phyloP scores from a whole-genome alignment of 2,888 invertebrate species.

The Ctena decussata region DNA sequence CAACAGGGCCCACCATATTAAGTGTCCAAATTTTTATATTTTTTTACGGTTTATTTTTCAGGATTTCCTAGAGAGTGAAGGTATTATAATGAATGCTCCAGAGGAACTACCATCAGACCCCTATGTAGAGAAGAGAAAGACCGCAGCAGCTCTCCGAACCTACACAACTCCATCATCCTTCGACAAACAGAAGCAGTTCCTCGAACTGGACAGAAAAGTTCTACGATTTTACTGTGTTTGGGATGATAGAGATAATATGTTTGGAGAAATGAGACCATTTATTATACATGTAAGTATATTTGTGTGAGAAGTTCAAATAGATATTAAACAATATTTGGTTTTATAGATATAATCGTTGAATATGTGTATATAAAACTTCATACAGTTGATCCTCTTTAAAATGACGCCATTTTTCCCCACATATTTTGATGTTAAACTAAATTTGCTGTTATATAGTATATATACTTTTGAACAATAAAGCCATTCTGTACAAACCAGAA shows the following conservation, averaged over 20 bases:
- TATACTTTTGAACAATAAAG: no score
- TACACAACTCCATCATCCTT: conserved; percentile 85
- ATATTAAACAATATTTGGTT: no score
- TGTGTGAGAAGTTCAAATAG: no score
- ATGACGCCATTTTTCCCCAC: no score
- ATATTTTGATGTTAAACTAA: no score
- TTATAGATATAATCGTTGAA: no score
- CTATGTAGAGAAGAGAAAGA: conserved; percentile 87
- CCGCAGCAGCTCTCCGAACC: conserved; percentile 81
- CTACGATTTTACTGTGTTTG: conserved; percentile 89
- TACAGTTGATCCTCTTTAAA: no score
- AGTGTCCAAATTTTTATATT: no score
- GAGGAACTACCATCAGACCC: conserved; percentile 92
- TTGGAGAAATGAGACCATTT: conserved; percentile 88
- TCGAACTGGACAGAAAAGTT: conserved; percentile 93
- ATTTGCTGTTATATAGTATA: no score
- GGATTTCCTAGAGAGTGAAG: conserved; percentile 95
- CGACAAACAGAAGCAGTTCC: conserved; percentile 91
- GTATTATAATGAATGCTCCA: conserved; percentile 91
- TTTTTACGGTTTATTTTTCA: conserved; percentile 84
- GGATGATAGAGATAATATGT: conserved; percentile 88
- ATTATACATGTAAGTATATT: conserved; percentile 89
- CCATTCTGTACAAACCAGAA: no score
- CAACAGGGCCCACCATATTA: no score
- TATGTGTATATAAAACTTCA: no score